Evolutionary conservation across 2,797 vertebrate species (phyloP), one percentile per base, ranked within the genome.

Genomic region (Linurgus olivaceus): DNA sequence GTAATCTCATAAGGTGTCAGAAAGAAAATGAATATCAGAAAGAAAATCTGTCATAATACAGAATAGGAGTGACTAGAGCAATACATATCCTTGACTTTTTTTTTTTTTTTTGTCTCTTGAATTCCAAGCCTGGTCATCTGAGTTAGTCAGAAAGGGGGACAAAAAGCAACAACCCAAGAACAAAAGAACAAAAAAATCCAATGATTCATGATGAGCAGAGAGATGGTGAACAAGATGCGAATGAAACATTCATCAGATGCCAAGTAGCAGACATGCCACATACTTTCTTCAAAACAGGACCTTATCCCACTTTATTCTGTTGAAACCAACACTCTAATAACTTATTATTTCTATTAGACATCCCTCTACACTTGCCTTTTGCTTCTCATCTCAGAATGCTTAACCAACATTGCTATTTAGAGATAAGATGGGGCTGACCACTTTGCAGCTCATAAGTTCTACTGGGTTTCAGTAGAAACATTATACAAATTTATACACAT

Each of bases 1-100:
- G 83, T 85, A 86, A 93, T 94, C 83, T 95, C 76, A 80, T 88
- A 88, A 79, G 19, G 44, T 88, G 83, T 76, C 80, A 93, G 86
- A 86, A 83, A 25, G 70, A 93, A 95, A 95, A 94, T 84, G 33
- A 79, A 35, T 81, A 94, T 90, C 83, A 75, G 93, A 86, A 90
- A 62, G 51, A 84, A 94, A 76, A 88, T 90, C 95, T 94, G 77
- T 93, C 96, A 86, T 86, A 92, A 90, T 50, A 95, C 17, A 66
- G 75, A 93, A 25, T 2, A 85, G 80, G 79, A 93, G 26, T 0
- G 33, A 88, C 48, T 16, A 23, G 24, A 85, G 63, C 37, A 80
- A 90, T 82, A 33, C 29, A 71, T 70, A 90, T 63, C 29, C 44
- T 51, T 38, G n/a, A 52, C n/a, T 66, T 85, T 84, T 88, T 44